These are phyloP conservation scores for Adineta ricciae DNA, from an alignment of 2,888 invertebrate genomes.

Conservation along the genomic window DNA sequence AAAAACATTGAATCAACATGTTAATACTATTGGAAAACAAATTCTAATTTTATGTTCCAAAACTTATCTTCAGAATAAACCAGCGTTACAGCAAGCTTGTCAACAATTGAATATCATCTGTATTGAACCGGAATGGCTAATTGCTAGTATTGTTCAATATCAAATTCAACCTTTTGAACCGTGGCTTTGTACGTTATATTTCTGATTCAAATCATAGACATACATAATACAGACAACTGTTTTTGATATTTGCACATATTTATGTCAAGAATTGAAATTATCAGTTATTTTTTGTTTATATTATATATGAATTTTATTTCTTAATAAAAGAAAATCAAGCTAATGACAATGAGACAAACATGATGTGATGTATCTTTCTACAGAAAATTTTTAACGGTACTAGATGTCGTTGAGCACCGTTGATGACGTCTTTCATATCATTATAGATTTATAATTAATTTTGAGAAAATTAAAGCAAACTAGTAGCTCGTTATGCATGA, in stretches of 20 bases:
- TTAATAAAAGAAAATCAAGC: not conserved
- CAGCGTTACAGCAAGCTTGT: not conserved
- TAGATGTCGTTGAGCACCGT: not conserved
- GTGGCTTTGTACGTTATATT: not conserved
- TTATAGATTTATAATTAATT: not conserved
- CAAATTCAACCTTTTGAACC: not conserved
- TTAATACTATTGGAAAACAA: not conserved
- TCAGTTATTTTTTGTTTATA: not conserved
- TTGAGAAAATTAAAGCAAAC: not conserved
- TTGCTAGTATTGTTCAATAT: not conserved
- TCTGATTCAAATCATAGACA: not conserved
- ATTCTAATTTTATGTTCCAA: slow-evolving; percentile 7
- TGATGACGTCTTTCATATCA: not conserved
- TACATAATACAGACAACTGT: not conserved
- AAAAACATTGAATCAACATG: not conserved
- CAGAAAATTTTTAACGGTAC: too few relatives aligned
- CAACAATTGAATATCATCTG: not conserved
- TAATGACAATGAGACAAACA: not conserved
- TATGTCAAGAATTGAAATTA: not conserved
- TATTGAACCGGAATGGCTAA: not conserved
- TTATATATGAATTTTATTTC: not conserved
- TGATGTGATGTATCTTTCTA: not conserved
- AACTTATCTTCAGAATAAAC: slow-evolving; percentile 1
- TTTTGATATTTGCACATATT: not conserved
- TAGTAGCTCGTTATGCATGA: not conserved